phyloP scores from a whole-genome alignment of 2,113 vertebrate genomes.

The Catagonus wagneri region DNA sequence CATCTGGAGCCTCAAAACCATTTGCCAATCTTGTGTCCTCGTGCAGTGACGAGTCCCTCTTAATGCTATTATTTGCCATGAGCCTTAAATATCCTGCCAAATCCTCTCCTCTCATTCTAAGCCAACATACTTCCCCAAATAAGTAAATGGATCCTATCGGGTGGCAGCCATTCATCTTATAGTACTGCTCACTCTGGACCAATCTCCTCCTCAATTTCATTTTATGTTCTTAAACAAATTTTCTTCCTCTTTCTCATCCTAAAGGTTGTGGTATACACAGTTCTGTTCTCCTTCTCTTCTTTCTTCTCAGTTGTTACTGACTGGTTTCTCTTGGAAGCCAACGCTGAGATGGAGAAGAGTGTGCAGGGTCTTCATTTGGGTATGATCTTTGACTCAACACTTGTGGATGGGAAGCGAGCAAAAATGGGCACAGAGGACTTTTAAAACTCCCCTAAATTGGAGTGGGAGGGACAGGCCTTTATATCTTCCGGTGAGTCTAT shows the following conservation, averaged over 20 bases:
- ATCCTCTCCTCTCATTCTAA: neutral
- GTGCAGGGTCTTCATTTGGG: fast-evolving
- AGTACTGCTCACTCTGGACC: neutral
- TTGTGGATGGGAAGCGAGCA: neutral
- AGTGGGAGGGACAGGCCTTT: neutral
- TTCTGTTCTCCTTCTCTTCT: neutral
- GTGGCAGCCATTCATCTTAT: neutral
- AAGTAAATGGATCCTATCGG: neutral
- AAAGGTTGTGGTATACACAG: neutral
- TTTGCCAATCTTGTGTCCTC: neutral
- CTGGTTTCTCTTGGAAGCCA: neutral
- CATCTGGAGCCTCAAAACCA: neutral
- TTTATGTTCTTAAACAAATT: neutral
- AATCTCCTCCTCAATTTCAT: neutral
- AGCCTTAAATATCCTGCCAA: neutral
- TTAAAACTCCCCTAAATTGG: neutral
- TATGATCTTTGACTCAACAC: neutral
- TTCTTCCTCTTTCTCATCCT: neutral
- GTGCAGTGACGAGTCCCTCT: neutral
- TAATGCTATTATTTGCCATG: neutral
- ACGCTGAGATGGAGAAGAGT: neutral
- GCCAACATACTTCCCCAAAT: neutral
- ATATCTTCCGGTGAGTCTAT: neutral
- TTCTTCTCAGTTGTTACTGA: neutral
- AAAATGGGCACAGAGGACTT: neutral